Evolutionary conservation across 2,797 vertebrate genomes (phyloP).

Genomic region (Betta splendens): DNA sequence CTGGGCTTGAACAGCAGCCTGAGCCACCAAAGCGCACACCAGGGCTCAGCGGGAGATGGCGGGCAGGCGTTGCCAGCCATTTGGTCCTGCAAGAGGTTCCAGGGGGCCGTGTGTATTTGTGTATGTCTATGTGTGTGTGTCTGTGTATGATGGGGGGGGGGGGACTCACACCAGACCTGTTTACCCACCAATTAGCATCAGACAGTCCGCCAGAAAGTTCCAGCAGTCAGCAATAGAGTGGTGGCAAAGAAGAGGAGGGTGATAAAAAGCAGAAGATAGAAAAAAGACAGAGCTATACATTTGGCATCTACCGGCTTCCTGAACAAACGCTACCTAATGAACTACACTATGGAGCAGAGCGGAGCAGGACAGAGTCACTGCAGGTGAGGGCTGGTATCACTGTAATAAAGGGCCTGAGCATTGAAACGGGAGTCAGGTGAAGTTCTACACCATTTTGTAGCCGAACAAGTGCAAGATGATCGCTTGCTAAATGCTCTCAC

Average conservation of each 20-base stretch:
- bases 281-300: conserved; percentile 52
- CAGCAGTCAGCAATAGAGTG: conserved; percentile 80
- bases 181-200: conserved; percentile 87
- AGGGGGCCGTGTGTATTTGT: conserved; percentile 80
- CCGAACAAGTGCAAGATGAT: conserved; percentile 27
- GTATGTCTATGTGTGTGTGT: conserved; percentile 59
- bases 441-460: conserved; percentile 50
- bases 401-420: neutral
- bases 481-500: conserved; percentile 35
- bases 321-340: conserved; percentile 16
- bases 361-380: neutral
- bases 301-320: conserved; percentile 59
- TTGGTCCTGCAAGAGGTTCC: conserved; percentile 86
- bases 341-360: conserved; percentile 5
- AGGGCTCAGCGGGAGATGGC: conserved; percentile 86
- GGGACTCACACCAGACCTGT: conserved; percentile 79
- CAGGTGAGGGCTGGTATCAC: neutral
- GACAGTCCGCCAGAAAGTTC: conserved; percentile 85
- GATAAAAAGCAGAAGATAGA: conserved; percentile 48
- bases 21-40: conserved; percentile 87
- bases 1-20: conserved; percentile 88
- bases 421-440: neutral
- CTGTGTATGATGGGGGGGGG: conserved; percentile 39
- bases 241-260: conserved; percentile 62
- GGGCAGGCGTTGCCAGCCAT: conserved; percentile 86